phyloP scores from a whole-genome alignment of 1,140 invertebrate species.

The Kradibia gibbosae region DNA sequence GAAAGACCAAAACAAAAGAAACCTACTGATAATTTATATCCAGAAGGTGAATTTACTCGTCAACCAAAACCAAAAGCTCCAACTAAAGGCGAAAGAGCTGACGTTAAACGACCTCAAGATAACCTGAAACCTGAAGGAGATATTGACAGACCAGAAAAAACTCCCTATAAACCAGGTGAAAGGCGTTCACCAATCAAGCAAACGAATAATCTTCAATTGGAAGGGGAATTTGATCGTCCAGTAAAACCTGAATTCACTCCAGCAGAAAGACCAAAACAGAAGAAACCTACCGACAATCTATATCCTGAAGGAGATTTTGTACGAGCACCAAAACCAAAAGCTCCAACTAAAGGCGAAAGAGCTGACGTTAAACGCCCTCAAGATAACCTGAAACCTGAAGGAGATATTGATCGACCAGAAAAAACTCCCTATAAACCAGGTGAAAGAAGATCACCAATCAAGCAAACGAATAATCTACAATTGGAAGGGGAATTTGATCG shows the following conservation, averaged over 20 bases:
- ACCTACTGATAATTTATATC: slow-evolving; percentile 75
- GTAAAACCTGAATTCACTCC: no score
- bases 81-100: slow-evolving; percentile 59
- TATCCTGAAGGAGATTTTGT: slow-evolving; percentile 73
- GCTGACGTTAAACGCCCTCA: slow-evolving; percentile 71
- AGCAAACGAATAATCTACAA: slow-evolving; percentile 73
- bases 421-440: slow-evolving; percentile 69
- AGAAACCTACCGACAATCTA: slow-evolving; percentile 75
- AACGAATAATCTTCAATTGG: slow-evolving; percentile 74
- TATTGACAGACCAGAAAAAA: slow-evolving; percentile 71
- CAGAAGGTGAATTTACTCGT: slow-evolving; percentile 74
- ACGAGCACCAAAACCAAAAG: slow-evolving; percentile 66
- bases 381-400: slow-evolving; percentile 77
- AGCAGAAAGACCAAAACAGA: slow-evolving; percentile 64
- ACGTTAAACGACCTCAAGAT: slow-evolving; percentile 69
- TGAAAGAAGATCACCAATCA: slow-evolving; percentile 68
- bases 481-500: slow-evolving; percentile 78
- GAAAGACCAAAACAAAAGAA: slow-evolving; percentile 60
- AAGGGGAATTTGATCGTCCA: slow-evolving; percentile 72
- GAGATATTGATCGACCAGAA: slow-evolving; percentile 71
- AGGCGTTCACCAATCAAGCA: slow-evolving; percentile 73
- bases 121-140: slow-evolving; percentile 77
- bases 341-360: slow-evolving; percentile 71
- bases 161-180: slow-evolving; percentile 71
- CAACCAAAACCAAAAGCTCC: slow-evolving; percentile 69